Evolutionary conservation across 2,113 vertebrate species (phyloP), one percentile per base, ranked within the genome.

Genomic region (Anguilla japonica): DNA sequence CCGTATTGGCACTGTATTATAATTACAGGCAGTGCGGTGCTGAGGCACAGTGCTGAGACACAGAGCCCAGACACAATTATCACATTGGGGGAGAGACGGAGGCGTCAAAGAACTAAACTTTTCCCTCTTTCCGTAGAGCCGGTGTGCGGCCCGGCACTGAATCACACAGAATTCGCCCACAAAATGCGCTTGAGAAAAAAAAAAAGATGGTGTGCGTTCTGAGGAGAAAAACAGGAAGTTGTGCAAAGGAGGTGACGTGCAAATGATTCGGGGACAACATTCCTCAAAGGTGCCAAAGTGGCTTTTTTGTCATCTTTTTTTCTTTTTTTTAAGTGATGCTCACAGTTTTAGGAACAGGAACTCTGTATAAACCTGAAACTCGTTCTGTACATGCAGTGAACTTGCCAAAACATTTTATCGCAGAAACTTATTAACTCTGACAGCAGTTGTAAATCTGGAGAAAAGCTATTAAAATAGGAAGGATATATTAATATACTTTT

Each of bases 1-100:
- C 11, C 86, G 63, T 5, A 79, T 78, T 56, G 63, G 86, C 86
- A 15, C 41, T n/a, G n/a, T 56, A 43, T 79, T 79, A 78, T 40
- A 79, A 84, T n/a, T 46, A n/a, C 60, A 71, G 41, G 63, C 46
- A 29, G 34, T 22, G 81, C 26, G 40, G 67, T 8, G 14, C 63
- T 26, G 63, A 29, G 60, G n/a, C 20, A 9, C 60, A 29, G 67
- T 15, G 15, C 63, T 15, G 41, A 71, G 40, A 46, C 39, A 8
- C 63, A 84, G 13, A 26, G 40, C 57, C 29, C n/a, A 75, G 60
- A 84, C 63, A 75, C 41, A 22, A 79, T 79, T 79, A 67, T 83
- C 63, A 83, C 29, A 83, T 43, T 11, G 8, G 20, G 16, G 56
- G 39, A 71, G 81, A 71, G 41, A 50, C 18, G 0, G 79, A 63